phyloP scores from a whole-genome alignment of 1,140 invertebrate species.

The Drosophila tristis region DNA sequence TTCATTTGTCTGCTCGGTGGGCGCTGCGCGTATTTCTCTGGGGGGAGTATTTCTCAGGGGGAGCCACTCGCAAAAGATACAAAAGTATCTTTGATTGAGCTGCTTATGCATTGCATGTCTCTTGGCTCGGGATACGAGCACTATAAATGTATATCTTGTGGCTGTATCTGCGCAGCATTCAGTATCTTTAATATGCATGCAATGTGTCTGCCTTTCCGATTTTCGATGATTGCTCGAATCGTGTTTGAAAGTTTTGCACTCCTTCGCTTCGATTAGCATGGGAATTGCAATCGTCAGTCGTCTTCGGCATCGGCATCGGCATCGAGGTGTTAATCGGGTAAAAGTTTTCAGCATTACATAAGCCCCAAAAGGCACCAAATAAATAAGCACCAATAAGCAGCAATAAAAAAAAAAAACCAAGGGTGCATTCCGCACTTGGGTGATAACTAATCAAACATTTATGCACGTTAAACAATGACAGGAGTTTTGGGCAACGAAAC shows the following conservation, averaged over 20 bases:
- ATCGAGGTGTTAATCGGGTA: constrained; percentile 47
- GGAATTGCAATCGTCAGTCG: constrained; percentile 39
- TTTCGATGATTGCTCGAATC: constrained; percentile 9
- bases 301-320: constrained; percentile 12
- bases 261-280: constrained; percentile 47
- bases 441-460: constrained; percentile 17
- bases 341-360: constrained; percentile 36
- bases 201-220: constrained; percentile 18
- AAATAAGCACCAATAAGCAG: no score
- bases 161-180: neutral
- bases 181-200: constrained; percentile 50
- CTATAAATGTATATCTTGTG: no score
- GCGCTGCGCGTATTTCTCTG: no score
- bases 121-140: no score
- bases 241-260: constrained; percentile 55
- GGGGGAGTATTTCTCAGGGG: no score
- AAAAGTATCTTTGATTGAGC: no score
- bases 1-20: no score
- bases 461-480: neutral
- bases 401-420: neutral
- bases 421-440: neutral
- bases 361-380: constrained; percentile 15
- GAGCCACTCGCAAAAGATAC: no score
- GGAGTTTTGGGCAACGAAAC: no score
- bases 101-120: constrained; percentile 33